phyloP scores from a whole-genome alignment of 1,140 invertebrate species.

The Heliothis subflexa region DNA sequence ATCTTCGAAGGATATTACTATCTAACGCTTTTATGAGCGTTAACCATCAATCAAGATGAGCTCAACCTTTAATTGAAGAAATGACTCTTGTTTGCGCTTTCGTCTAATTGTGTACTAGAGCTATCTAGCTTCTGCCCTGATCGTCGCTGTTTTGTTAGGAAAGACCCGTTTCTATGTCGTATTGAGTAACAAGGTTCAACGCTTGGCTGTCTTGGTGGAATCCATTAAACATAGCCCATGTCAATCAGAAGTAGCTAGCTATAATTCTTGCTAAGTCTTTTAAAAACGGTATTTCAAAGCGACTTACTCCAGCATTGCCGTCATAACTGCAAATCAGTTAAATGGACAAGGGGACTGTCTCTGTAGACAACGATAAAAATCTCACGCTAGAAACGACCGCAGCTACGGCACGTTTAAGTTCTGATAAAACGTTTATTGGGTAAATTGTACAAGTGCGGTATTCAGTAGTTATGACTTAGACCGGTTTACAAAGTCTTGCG shows the following conservation, averaged over 20 bases:
- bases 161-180: too few relatives aligned
- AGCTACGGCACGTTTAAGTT: not conserved
- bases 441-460: not conserved
- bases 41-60: too few relatives aligned
- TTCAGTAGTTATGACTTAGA: slow-evolving; percentile 2
- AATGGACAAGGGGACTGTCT: slow-evolving; percentile 24
- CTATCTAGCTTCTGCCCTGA: not conserved
- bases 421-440: not conserved
- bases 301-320: not conserved
- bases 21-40: too few relatives aligned
- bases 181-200: too few relatives aligned
- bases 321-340: slow-evolving; percentile 6
- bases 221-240: too few relatives aligned
- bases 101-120: not conserved
- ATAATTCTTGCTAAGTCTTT: too few relatives aligned
- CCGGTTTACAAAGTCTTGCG: slow-evolving; percentile 1
- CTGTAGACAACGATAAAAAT: not conserved
- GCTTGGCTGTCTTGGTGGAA: too few relatives aligned
- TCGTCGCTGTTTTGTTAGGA: too few relatives aligned
- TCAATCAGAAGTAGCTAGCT: too few relatives aligned
- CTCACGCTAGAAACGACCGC: not conserved
- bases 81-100: not conserved
- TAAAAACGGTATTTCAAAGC: not conserved
- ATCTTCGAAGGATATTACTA: too few relatives aligned
- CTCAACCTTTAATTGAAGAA: not conserved